Evolutionary conservation across 1,140 invertebrate species (phyloP).

Genomic region (Leguminivora glycinivorella): DNA sequence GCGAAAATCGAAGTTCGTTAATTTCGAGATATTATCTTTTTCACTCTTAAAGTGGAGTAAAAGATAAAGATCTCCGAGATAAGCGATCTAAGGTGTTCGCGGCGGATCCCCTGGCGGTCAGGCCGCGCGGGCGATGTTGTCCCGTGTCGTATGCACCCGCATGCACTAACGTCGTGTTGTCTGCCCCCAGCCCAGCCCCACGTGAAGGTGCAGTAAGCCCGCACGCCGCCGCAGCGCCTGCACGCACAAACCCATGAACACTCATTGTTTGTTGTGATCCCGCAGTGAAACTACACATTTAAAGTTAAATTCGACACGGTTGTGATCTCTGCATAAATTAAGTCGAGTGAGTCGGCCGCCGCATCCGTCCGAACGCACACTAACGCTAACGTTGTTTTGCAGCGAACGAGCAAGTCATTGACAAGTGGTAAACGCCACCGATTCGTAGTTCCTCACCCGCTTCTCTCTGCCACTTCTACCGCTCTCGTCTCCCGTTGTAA

Average conservation of each 20-base stretch:
- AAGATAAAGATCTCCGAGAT: too few species aligned
- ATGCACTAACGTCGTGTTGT: conserved; percentile 75
- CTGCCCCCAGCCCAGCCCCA: conserved; percentile 72
- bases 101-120: too few species aligned
- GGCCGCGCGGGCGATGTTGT: not conserved
- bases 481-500: conserved; percentile 65
- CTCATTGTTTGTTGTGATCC: conserved; percentile 77
- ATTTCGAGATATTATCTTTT: too few species aligned
- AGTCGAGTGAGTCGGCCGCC: conserved; percentile 63
- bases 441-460: conserved; percentile 73
- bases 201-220: conserved; percentile 69
- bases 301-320: conserved; percentile 74
- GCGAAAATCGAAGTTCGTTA: too few species aligned
- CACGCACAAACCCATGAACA: conserved; percentile 78
- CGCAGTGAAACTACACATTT: conserved; percentile 75
- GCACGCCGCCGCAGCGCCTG: conserved; percentile 66
- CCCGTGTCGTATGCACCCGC: conserved; percentile 42
- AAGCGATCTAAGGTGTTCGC: too few species aligned
- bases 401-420: conserved; percentile 80
- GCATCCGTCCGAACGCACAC: conserved; percentile 58
- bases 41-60: too few species aligned
- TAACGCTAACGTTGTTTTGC: conserved; percentile 80
- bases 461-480: conserved; percentile 72
- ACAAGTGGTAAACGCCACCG: conserved; percentile 80
- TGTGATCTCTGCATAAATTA: conserved; percentile 69